Conservation (phyloP, 2,888 invertebrate species). For the Orchesella flavescens region DNA sequence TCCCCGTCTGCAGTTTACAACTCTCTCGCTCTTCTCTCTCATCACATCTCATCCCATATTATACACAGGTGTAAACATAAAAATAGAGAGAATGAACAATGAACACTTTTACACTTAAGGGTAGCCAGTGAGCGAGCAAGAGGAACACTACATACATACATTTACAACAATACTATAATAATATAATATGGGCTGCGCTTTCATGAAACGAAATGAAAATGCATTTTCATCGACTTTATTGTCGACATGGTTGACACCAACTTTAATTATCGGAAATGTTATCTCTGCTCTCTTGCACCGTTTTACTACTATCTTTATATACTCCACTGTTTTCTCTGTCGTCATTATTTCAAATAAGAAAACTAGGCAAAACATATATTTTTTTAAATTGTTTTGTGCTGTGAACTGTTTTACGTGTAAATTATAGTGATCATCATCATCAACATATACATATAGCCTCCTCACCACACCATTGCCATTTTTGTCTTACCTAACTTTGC, state of each 20-base stretch:
- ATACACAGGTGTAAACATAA: slow-evolving; percentile 13
- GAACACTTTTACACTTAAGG: neutral
- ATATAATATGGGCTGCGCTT: neutral
- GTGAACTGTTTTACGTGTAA: no score
- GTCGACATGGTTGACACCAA: slow-evolving; percentile 29
- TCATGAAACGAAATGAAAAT: neutral
- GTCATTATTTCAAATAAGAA: slow-evolving; percentile 37
- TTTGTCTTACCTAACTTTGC: slow-evolving; percentile 1
- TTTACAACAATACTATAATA: no score
- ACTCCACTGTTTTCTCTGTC: neutral
- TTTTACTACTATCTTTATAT: neutral
- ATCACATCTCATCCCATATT: no score
- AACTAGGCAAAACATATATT: neutral
- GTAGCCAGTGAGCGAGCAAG: no score
- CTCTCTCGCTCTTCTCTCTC: no score
- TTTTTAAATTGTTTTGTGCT: no score
- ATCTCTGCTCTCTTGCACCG: slow-evolving; percentile 16
- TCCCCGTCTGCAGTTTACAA: no score
- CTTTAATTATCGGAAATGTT: slow-evolving; percentile 50
- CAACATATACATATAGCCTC: neutral
- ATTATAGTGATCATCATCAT: neutral
- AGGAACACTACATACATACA: no score
- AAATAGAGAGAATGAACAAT: slow-evolving; percentile 1
- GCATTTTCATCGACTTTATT: slow-evolving; percentile 7
- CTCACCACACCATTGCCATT: neutral